Evolutionary conservation across 2,888 invertebrate genomes (phyloP).

Genomic region (Itoplectis maculator): DNA sequence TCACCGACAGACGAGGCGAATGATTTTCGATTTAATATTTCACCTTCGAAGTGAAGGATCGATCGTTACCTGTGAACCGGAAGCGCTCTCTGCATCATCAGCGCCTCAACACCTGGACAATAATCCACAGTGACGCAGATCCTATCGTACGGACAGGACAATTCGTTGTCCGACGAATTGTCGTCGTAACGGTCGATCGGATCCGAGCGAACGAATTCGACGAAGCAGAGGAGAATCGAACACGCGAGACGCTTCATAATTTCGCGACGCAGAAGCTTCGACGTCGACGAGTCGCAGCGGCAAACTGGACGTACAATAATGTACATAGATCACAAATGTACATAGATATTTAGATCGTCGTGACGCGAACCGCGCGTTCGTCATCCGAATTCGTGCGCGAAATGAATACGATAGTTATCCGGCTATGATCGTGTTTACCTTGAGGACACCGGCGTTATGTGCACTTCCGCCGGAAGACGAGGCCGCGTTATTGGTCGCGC

Average conservation of each 20-base stretch:
- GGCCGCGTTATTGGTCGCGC: conserved; percentile 8
- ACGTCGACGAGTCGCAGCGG: conserved; percentile 19
- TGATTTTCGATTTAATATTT: conserved; percentile 4
- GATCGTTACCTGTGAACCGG: conserved; percentile 76
- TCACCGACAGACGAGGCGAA: too few species aligned
- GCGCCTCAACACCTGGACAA: conserved; percentile 72
- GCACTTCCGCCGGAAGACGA: conserved; percentile 78
- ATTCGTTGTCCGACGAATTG: conserved; percentile 64
- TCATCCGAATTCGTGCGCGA: conserved; percentile 60
- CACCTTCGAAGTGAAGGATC: neutral
- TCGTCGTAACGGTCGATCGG: conserved; percentile 60
- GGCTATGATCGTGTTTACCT: conserved; percentile 72
- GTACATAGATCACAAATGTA: too few species aligned
- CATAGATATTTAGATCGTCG: conserved; percentile 1
- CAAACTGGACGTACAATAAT: conserved; percentile 54
- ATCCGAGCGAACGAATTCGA: conserved; percentile 32
- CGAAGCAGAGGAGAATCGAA: conserved; percentile 29
- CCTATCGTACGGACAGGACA: conserved; percentile 73
- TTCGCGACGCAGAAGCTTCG: conserved; percentile 25
- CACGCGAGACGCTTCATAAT: conserved; percentile 42
- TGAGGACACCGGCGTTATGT: conserved; percentile 74
- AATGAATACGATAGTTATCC: conserved; percentile 63
- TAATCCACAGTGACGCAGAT: conserved; percentile 73
- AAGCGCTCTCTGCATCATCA: conserved; percentile 75
- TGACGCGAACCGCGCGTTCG: conserved; percentile 40